These are phyloP conservation scores for Microctonus brassicae DNA, from an alignment of 2,888 invertebrate species.

Conservation along the genomic window DNA sequence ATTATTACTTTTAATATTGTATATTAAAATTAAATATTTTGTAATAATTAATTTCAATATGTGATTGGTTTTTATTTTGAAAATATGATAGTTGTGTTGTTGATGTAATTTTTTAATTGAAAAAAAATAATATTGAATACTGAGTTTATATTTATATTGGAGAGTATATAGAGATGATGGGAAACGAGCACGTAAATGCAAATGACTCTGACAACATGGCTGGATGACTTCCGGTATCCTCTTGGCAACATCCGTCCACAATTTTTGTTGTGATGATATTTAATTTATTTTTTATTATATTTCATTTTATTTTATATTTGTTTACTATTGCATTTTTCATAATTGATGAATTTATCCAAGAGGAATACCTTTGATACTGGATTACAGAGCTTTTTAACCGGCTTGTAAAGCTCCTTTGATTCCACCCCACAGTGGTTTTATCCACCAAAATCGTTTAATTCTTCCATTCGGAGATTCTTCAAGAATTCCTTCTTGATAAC, in stretches of 20 bases:
- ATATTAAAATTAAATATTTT: background rate
- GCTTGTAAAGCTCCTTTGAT: too few species aligned
- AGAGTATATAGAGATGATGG: background rate
- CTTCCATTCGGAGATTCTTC: background rate
- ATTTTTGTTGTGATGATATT: too few species aligned
- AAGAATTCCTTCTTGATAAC: background rate
- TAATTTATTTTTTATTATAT: too few species aligned
- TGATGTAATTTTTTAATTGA: background rate
- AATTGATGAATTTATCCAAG: background rate
- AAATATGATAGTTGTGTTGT: background rate
- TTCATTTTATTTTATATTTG: background rate
- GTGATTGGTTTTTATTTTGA: background rate
- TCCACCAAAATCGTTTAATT: background rate
- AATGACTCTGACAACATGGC: constrained; percentile 7
- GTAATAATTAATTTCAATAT: background rate
- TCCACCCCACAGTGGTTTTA: background rate
- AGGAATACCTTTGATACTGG: too few species aligned
- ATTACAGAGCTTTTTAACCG: too few species aligned
- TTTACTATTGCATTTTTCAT: background rate
- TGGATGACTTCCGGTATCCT: constrained; percentile 19
- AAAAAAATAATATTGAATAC: background rate
- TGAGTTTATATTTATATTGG: background rate
- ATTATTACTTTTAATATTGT: background rate
- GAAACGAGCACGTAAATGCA: constrained; percentile 27
- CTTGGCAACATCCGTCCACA: background rate